Evolutionary conservation across 2,888 invertebrate genomes (phyloP), one percentile per base, ranked within the genome.

Genomic region (Pyrocoelia pectoralis): DNA sequence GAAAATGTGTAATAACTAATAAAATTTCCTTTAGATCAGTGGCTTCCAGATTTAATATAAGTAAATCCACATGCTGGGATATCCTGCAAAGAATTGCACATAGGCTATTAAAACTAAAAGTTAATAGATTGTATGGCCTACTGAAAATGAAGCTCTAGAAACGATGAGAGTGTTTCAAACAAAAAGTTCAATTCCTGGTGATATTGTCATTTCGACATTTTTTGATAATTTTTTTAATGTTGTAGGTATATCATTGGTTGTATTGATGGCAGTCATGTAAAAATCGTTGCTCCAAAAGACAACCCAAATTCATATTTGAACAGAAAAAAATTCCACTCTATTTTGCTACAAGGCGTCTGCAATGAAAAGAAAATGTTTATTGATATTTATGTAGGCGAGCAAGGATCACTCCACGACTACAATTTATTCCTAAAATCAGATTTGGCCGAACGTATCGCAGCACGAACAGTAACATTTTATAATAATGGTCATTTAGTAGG

Each of bases 341-440:
- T 74, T 4, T 29, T 68, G 12, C 43, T 76, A 9, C 73, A 74
- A 61, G 74, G 67, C 18, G 72, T 74, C 5, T 72, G 73, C 10
- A 69, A 73, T 68, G 58, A 66, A 0, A 61, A 72, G 13, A 73
- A 71, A 59, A 68, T 56, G 9, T 73, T 73, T 55, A 69, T 69
- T 2, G 71, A 73, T 50, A 56, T 75, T 4, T 70, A 60, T 54
- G 71, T 70, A 14, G 73, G 74, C 13, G 70, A 73, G 29, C 70
- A 73, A n/a, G 73, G 68, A 12, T 65, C 72, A 2, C 63, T 73
- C 4, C 68, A 75, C 29, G 71, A 74, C 38, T 63, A 60, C 12
- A 60, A 66, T 40, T 69, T 46, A 67, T 74, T 38, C 57, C 72
- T 3, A 56, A 56, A n/a, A 68, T 65, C 58, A 72, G 72, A 1